These are phyloP conservation scores for Ptyas mucosa DNA, from an alignment of 2,113 vertebrate genomes.

Conservation along the genomic window DNA sequence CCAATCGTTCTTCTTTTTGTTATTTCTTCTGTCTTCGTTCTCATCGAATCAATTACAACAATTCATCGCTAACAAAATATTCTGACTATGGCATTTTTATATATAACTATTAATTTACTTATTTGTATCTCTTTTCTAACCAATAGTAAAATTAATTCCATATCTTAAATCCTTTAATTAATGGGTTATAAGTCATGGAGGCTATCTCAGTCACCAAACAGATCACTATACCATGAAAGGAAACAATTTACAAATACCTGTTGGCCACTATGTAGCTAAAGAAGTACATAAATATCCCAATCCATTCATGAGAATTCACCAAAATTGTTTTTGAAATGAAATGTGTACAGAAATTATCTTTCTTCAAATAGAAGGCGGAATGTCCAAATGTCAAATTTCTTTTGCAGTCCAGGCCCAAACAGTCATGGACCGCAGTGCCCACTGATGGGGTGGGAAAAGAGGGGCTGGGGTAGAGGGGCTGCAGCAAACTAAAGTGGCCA, in stretches of 20 bases:
- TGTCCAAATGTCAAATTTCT: background rate
- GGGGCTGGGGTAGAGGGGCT: background rate
- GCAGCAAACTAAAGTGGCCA: background rate
- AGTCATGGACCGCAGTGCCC: background rate
- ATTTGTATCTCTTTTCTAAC: no score
- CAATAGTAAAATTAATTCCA: no score
- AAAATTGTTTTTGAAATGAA: background rate
- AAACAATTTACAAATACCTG: background rate
- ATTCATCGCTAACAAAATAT: no score
- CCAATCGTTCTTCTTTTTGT: no score
- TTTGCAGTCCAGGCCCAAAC: background rate
- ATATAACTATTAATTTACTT: no score
- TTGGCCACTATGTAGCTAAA: background rate
- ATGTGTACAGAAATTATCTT: background rate
- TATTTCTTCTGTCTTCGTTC: no score
- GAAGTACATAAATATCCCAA: background rate
- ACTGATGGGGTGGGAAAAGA: background rate
- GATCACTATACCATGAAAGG: background rate
- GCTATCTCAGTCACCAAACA: background rate
- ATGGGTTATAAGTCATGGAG: background rate
- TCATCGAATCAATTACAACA: no score
- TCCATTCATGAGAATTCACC: background rate
- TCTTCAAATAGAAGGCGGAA: background rate
- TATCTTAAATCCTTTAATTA: background rate
- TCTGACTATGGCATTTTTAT: no score